phyloP scores from a whole-genome alignment of 2,797 vertebrate genomes.

The Tapera naevia region DNA sequence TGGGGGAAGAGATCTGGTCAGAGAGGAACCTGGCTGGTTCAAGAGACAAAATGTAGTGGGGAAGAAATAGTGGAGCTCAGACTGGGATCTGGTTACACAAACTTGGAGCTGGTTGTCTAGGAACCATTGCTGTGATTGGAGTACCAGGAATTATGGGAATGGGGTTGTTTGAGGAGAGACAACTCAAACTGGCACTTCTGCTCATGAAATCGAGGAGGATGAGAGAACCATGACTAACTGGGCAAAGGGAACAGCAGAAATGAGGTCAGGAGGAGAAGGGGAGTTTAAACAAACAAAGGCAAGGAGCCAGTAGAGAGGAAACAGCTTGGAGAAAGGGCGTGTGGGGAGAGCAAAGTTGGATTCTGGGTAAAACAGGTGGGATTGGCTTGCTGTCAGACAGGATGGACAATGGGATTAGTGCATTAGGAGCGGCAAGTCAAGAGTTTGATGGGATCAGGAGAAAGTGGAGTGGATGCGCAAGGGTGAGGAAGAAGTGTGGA shows the following conservation, averaged over 20 bases:
- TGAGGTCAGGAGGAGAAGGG: not conserved
- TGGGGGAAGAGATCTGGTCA: not conserved
- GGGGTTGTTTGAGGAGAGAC: not conserved
- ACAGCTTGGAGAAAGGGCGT: not conserved
- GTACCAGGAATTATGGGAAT: not conserved
- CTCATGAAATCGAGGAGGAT: not conserved
- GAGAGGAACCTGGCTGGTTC: not conserved
- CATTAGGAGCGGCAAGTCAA: not conserved
- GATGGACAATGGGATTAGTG: not conserved
- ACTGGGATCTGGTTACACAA: not conserved
- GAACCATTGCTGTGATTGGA: not conserved
- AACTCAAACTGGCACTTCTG: not conserved
- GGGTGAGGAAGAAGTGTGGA: not conserved
- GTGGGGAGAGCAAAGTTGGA: not conserved
- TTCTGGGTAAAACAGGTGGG: not conserved
- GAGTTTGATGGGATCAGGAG: constrained; percentile 11
- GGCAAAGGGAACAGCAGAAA: not conserved
- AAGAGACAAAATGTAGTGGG: not conserved
- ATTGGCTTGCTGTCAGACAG: not conserved
- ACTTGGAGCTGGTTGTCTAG: not conserved
- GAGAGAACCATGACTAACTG: not conserved
- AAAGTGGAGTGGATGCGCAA: not conserved
- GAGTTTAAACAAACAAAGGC: not conserved
- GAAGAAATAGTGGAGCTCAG: not conserved
- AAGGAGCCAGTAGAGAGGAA: not conserved